A percentile compares a stretch with the other conserved stretches of the same genome.
These are phyloP conservation scores for Terrapene triunguis DNA, from an alignment of 2,113 vertebrate genomes.

Conservation along the genomic window DNA sequence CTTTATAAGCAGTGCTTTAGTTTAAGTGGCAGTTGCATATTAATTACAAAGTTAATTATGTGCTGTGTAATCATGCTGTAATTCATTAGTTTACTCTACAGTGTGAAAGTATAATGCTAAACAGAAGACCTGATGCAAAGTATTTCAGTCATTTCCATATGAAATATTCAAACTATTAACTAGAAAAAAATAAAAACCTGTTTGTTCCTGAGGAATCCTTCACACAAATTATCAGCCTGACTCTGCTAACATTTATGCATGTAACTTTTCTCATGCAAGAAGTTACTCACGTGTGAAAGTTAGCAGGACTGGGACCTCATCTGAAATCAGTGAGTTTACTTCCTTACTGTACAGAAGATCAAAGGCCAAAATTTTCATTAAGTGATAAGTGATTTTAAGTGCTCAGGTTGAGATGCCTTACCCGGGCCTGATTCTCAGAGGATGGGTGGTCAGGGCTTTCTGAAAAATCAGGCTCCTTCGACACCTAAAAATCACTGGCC, in stretches of 20 bases:
- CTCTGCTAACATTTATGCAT: not conserved
- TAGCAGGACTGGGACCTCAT: not conserved
- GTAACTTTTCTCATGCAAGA: not conserved
- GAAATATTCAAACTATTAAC: constrained; percentile 70
- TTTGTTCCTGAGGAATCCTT: constrained; percentile 9
- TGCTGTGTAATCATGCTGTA: constrained; percentile 87
- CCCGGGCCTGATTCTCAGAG: not conserved
- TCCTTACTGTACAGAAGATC: not conserved
- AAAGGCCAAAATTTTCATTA: not conserved
- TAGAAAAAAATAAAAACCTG: constrained; percentile 2
- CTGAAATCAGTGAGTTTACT: not conserved
- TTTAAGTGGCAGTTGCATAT: constrained; percentile 89
- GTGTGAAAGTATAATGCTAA: constrained; percentile 81
- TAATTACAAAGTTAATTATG: constrained; percentile 90
- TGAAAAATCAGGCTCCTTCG: not conserved
- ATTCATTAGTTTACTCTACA: constrained; percentile 87
- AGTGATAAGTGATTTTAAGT: not conserved
- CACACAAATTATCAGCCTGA: fast-evolving
- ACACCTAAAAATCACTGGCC: not conserved
- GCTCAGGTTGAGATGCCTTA: not conserved
- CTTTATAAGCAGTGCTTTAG: constrained; percentile 87
- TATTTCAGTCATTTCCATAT: constrained; percentile 68
- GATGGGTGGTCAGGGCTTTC: not conserved
- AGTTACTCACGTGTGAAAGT: not conserved
- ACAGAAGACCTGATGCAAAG: constrained; percentile 77